Evolutionary conservation across 2,888 invertebrate species (phyloP).

Genomic region (Bombylius major): DNA sequence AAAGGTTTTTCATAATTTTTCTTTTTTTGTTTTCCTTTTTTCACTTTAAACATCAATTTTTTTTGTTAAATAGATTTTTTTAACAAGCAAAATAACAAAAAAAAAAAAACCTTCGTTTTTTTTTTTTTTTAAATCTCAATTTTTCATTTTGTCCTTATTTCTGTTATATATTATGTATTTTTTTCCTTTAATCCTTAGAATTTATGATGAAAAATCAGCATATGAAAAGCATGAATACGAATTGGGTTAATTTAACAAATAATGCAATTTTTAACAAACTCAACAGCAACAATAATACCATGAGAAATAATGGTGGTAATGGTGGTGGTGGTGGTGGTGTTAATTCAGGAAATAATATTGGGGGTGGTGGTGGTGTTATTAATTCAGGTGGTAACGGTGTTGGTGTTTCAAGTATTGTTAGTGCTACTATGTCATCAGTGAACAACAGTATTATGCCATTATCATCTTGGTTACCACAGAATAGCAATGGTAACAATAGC

Average conservation of each 20-base stretch:
- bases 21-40: too few relatives aligned
- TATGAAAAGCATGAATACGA: background rate
- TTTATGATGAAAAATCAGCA: background rate
- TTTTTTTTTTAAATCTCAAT: too few relatives aligned
- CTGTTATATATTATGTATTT: too few relatives aligned
- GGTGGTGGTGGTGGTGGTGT: background rate
- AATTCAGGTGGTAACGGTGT: too few relatives aligned
- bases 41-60: too few relatives aligned
- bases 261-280: background rate
- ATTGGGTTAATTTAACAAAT: background rate
- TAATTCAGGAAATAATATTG: too few relatives aligned
- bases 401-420: too few relatives aligned
- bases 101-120: too few relatives aligned
- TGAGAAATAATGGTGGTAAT: background rate
- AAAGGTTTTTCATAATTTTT: constrained; percentile 27
- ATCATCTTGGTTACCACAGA: background rate
- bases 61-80: too few relatives aligned
- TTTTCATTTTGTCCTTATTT: too few relatives aligned
- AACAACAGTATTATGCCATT: background rate
- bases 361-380: too few relatives aligned
- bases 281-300: background rate
- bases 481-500: background rate
- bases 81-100: too few relatives aligned
- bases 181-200: background rate
- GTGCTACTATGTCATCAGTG: background rate